Conservation (phyloP, 2,888 invertebrate species). For the Diploptera punctata region DNA sequence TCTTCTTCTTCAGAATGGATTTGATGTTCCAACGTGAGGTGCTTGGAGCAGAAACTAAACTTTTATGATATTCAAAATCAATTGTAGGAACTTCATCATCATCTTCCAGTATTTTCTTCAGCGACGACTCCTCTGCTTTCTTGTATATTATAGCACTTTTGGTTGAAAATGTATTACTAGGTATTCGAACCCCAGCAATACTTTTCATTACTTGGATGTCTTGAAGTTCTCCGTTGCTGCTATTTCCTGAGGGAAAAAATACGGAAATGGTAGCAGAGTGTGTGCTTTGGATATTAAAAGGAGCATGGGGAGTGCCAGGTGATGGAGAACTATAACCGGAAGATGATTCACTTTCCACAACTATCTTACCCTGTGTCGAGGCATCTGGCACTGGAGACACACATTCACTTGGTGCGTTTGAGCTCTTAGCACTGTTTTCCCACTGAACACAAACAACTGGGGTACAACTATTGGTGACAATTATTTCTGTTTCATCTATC, state of each 20-base stretch:
- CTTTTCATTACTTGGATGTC: background rate
- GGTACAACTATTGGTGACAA: conserved; percentile 25
- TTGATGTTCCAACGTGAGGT: conserved; percentile 35
- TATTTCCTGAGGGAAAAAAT: conserved; percentile 48
- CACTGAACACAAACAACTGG: conserved; percentile 48
- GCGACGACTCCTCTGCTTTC: background rate
- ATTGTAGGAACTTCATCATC: conserved; percentile 4
- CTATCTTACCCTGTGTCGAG: conserved; percentile 48
- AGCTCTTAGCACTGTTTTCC: conserved; percentile 52
- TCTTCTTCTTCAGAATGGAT: conserved; percentile 47
- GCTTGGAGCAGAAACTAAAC: conserved; percentile 3
- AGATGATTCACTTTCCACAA: conserved; percentile 55
- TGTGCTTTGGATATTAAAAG: conserved; percentile 56
- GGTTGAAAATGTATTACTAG: conserved; percentile 12
- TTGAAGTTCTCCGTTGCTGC: conserved; percentile 47
- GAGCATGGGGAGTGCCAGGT: conserved; percentile 44
- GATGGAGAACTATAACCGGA: conserved; percentile 60
- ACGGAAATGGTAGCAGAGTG: conserved; percentile 57
- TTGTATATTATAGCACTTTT: too few species aligned
- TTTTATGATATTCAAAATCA: background rate
- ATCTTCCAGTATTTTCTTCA: conserved; percentile 17
- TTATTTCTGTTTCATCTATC: conserved; percentile 44
- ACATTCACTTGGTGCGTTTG: conserved; percentile 56
- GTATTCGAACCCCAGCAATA: conserved; percentile 14
- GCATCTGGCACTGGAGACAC: conserved; percentile 50